Conservation (phyloP, 2,888 invertebrate genomes). For the Hesperia comma region DNA sequence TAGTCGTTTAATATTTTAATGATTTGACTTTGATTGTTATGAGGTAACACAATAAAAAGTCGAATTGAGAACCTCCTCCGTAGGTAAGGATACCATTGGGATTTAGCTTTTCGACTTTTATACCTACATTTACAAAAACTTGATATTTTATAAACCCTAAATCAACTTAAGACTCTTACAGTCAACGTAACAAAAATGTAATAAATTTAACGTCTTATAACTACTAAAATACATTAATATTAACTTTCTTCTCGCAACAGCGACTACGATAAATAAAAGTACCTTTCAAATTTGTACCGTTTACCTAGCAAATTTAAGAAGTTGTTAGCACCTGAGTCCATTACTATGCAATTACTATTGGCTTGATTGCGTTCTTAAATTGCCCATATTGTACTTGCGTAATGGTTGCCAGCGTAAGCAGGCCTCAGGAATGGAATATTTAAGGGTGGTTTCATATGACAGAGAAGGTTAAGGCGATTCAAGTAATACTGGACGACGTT, state of each 20-base stretch:
- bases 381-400: conserved; percentile 45
- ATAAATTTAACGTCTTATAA: no score
- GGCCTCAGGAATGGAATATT: not conserved
- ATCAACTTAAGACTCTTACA: no score
- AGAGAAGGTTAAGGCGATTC: conserved; percentile 2
- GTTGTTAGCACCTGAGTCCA: conserved; percentile 67
- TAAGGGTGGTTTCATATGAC: not conserved
- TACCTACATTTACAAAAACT: no score
- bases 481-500: conserved; percentile 12
- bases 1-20: no score
- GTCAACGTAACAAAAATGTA: no score
- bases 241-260: not conserved
- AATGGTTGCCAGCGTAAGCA: not conserved
- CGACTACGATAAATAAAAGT: not conserved
- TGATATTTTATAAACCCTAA: no score
- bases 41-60: no score
- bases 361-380: conserved; percentile 61
- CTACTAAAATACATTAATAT: not conserved
- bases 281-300: conserved; percentile 39
- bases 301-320: conserved; percentile 54
- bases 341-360: conserved; percentile 57
- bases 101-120: no score
- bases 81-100: no score
- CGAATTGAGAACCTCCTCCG: no score
- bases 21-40: no score